Conservation (phyloP, 2,888 invertebrate species). For the Callyntrura guangdongensis region DNA sequence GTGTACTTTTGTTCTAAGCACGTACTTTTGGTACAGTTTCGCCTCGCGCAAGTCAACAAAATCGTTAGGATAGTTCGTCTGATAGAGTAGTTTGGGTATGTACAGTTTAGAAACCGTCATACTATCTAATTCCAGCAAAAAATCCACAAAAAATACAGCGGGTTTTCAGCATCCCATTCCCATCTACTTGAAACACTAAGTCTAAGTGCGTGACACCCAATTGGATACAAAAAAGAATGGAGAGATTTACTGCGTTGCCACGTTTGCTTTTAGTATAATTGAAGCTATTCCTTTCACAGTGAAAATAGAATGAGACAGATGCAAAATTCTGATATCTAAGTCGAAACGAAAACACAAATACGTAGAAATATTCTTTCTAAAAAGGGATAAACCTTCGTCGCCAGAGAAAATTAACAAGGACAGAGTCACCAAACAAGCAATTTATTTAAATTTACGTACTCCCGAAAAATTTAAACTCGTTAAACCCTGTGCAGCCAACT, state of each 20-base stretch:
- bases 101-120: too few species aligned
- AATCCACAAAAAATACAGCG: too few species aligned
- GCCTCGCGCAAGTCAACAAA: background rate
- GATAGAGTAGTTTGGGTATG: background rate
- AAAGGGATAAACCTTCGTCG: background rate
- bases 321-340: background rate
- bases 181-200: too few species aligned
- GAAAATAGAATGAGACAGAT: background rate
- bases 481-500: too few species aligned
- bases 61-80: background rate
- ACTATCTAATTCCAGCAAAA: too few species aligned
- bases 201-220: background rate
- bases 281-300: background rate
- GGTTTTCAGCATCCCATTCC: too few species aligned
- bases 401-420: background rate
- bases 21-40: background rate
- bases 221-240: background rate
- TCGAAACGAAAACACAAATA: background rate
- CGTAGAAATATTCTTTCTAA: background rate
- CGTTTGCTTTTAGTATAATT: slow-evolving; percentile 30
- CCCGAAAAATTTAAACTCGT: too few species aligned
- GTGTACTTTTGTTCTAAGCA: background rate
- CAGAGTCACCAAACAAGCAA: too few species aligned
- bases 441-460: too few species aligned
- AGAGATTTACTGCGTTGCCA: slow-evolving; percentile 5